Evolutionary conservation across 2,888 invertebrate genomes (phyloP), one percentile per base, ranked within the genome.

Genomic region (Limenitis arthemis): DNA sequence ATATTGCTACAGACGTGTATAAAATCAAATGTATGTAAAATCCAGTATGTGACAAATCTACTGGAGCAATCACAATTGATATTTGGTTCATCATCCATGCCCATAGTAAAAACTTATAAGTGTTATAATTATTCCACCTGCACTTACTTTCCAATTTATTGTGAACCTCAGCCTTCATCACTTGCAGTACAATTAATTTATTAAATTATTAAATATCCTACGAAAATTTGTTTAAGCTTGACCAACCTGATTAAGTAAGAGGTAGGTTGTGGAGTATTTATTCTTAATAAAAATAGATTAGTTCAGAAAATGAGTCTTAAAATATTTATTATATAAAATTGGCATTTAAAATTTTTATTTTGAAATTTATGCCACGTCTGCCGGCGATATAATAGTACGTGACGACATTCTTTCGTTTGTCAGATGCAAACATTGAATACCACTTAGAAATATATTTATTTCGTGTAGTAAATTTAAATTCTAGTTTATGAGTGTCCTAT

Each of bases 1-100:
- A 69, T 56, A 82, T 69, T n/a, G 73, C 64, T 34, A 72, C 56
- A 8, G 72, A 8, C 30, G 68, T 42, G 60, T 79, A 72, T 43
- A 81, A 47, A 6, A 58, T 5, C 36, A 63, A 63, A 54, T 75
- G 70, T 4, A 72, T 50, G 55, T 77, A 82, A 57, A 73, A 78
- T 50, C 77, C 77, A 49, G 64, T 68, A 53, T 79, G 74, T 5
- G 82, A 72, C 58, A 82, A 68, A 46, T 75, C 72, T 5, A 69
- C 60, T 4, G 77, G 72, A 42, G 68, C 63, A 44, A 69, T 69
- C 54, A 73, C 68, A 6, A 78, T 49, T 1, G 78, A 60, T 5
- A 68, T 59, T 63, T 84, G 82, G 51, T 79, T 80, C 67, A 81
- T 65, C 79, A 82, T 80, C 77, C 79, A 81, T 29, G 69, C 72